These are phyloP conservation scores for Rhyacophila brunnea DNA, from an alignment of 1,140 invertebrate genomes.

Conservation along the genomic window DNA sequence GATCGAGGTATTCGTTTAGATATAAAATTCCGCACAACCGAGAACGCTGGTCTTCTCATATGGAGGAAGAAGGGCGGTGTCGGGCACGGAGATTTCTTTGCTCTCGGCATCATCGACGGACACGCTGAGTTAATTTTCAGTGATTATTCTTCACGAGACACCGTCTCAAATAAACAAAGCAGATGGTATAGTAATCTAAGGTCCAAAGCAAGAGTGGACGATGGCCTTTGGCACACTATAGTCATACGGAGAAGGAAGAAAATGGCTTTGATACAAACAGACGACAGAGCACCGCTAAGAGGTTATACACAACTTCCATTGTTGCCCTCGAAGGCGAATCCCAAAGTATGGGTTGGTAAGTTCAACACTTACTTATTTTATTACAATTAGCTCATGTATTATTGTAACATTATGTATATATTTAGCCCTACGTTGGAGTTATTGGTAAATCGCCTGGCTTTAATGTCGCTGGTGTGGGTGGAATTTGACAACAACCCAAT, in stretches of 20 bases:
- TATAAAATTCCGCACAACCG: conserved; percentile 67
- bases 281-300: conserved; percentile 61
- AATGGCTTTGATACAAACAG: conserved; percentile 67
- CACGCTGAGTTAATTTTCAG: conserved; percentile 51
- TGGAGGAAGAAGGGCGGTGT: conserved; percentile 59
- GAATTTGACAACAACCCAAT: too few relatives aligned
- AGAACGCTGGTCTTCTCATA: conserved; percentile 65
- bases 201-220: conserved; percentile 60
- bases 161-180: conserved; percentile 42
- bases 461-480: too few relatives aligned
- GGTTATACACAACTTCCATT: conserved; percentile 63
- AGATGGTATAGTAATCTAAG: conserved; percentile 55
- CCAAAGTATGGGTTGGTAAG: conserved; percentile 74
- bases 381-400: too few relatives aligned
- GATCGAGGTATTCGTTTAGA: conserved; percentile 70
- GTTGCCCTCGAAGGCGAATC: conserved; percentile 70
- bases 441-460: too few relatives aligned
- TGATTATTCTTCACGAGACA: conserved; percentile 47
- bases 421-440: too few relatives aligned
- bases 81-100: conserved; percentile 50
- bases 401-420: too few relatives aligned
- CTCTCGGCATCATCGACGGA: conserved; percentile 48
- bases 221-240: conserved; percentile 74
- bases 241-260: conserved; percentile 65
- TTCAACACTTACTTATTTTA: neutral